Evolutionary conservation across 2,888 invertebrate species (phyloP).

Genomic region (Drosophila rubida): DNA sequence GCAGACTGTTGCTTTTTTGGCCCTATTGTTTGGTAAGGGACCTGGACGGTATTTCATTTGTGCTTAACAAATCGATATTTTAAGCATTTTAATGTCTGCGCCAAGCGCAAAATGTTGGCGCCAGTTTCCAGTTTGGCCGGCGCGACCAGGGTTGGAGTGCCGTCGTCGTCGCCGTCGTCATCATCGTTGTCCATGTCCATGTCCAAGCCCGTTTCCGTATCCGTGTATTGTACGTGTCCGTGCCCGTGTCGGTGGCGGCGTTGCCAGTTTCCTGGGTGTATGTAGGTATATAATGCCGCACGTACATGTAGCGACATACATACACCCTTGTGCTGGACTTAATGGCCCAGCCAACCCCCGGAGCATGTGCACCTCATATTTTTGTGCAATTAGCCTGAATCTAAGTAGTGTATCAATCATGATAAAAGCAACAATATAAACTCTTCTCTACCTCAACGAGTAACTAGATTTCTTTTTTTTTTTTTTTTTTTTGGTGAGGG

Average conservation of each 20-base stretch:
- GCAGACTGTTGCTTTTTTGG: conserved; percentile 75
- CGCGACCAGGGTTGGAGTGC: conserved; percentile 46
- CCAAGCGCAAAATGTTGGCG: conserved; percentile 78
- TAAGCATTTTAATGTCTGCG: conserved; percentile 80
- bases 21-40: conserved; percentile 41
- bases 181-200: conserved; percentile 47
- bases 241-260: conserved; percentile 32
- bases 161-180: conserved; percentile 29
- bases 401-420: conserved; percentile 70
- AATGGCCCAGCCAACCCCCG: conserved; percentile 45
- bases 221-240: conserved; percentile 32
- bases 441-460: conserved; percentile 25
- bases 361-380: conserved; percentile 72
- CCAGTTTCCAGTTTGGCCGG: conserved; percentile 47
- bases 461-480: conserved; percentile 14
- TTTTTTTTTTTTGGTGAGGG: not conserved
- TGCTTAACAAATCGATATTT: conserved; percentile 74
- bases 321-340: conserved; percentile 31
- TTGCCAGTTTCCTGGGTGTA: conserved; percentile 21
- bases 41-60: conserved; percentile 60
- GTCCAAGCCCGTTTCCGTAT: conserved; percentile 51
- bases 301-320: not conserved
- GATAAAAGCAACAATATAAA: conserved; percentile 52
- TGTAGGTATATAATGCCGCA: not conserved
- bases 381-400: conserved; percentile 78